Base-by-base conservation (phyloP, 2,888 invertebrate genomes). In the Yponomeuta evonymella region DNA sequence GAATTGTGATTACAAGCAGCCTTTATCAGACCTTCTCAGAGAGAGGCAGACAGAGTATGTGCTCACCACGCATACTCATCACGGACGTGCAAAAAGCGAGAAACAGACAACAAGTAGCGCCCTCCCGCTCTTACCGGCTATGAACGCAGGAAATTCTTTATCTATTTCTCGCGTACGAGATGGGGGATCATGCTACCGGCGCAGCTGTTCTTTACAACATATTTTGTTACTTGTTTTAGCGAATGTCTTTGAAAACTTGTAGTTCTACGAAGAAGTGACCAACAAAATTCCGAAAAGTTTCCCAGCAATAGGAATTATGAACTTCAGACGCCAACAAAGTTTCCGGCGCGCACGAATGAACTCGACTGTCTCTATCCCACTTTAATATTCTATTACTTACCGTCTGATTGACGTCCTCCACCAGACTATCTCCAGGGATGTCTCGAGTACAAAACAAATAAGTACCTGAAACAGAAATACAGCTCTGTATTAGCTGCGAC, bases 351-450 rank as follows among this genome's bases (percentile, higher is more conserved):
- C 51, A 58, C 12, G 51, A 15, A 58, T 58, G 43, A 58, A 15
- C 51, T 58, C 51, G 12, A 58, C 51, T 58, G 51, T 15, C 2
- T 58, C 51, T 12, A 5, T 15, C 65, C 29, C 30, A 5, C 64
- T 33, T n/a, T 33, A 65, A 65, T 33, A 65, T 65, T 65, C 65
- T 65, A 65, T 65, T 65, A 65, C 65, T 65, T 65, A 65, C 33
- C 29, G 65, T 65, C 65, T 65, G 65, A 65, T 65, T 65, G 65
- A 65, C 65, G 65, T 33, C 11, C n/a, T 33, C 65, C 5, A 29
- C 30, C 65, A 65, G 51, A 65, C 33, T 33, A 12, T 65, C 65
- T 65, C 65, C 33, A 23, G 65, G 33, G 58, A 58, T 30, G 51
- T n/a, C 23, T 33, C 65, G 33, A 30, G 33, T 15, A 23, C 65